phyloP scores from a whole-genome alignment of 2,888 invertebrate genomes.

The Phragmatobia fuliginosa region DNA sequence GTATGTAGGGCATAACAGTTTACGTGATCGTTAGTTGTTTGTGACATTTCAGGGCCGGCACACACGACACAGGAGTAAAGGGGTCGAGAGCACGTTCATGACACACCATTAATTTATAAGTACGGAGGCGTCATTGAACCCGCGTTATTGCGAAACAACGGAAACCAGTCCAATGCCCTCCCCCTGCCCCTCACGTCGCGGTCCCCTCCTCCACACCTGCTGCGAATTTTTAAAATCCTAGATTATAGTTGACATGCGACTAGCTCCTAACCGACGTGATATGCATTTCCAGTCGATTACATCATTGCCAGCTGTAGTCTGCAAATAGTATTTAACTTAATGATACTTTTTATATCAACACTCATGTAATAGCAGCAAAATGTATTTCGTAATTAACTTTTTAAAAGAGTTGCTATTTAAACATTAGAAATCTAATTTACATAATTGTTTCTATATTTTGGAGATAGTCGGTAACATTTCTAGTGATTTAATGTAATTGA shows the following conservation, averaged over 20 bases:
- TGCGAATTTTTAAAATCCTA: constrained; percentile 85
- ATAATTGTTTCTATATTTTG: constrained; percentile 28
- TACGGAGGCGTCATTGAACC: constrained; percentile 83
- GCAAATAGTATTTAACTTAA: constrained; percentile 38
- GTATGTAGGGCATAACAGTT: constrained; percentile 48
- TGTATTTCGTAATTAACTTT: constrained; percentile 22
- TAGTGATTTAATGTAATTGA: constrained; percentile 35
- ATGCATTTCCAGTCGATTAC: constrained; percentile 72
- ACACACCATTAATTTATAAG: constrained; percentile 81
- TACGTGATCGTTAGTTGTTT: constrained; percentile 36
- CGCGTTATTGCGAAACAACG: constrained; percentile 86
- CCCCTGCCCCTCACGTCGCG: constrained; percentile 40
- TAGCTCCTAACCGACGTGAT: constrained; percentile 72
- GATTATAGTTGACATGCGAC: constrained; percentile 83
- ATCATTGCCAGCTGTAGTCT: constrained; percentile 67
- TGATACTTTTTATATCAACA: not conserved
- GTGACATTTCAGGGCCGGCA: constrained; percentile 42
- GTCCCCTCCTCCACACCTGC: constrained; percentile 72
- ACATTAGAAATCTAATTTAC: constrained; percentile 35
- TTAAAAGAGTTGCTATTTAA: constrained; percentile 16
- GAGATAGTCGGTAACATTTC: constrained; percentile 30
- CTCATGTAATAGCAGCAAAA: not conserved
- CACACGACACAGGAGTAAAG: constrained; percentile 59
- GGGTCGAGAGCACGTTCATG: constrained; percentile 74
- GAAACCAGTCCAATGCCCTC: constrained; percentile 79